These are phyloP conservation scores for Leuciscus waleckii DNA, from an alignment of 2,797 vertebrate species.

Conservation along the genomic window DNA sequence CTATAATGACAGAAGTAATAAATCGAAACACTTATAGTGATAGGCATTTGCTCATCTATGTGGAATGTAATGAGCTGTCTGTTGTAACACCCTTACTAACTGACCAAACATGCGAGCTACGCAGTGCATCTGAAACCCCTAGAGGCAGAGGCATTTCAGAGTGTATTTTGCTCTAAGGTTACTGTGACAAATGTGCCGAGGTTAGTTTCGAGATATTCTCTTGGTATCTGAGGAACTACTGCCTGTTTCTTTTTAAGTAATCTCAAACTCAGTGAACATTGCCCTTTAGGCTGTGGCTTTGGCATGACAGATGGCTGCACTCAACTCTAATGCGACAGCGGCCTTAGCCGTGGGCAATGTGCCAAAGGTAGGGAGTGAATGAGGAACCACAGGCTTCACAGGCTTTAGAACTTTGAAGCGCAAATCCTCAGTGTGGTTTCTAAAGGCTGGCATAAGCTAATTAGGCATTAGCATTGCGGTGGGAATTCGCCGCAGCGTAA, in stretches of 20 bases:
- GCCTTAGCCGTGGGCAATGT: constrained; percentile 37
- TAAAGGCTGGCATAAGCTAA: constrained; percentile 39
- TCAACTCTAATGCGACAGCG: constrained; percentile 49
- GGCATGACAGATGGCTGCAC: constrained; percentile 71
- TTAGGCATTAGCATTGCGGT: constrained; percentile 31
- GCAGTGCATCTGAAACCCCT: not conserved
- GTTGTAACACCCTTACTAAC: constrained; percentile 37
- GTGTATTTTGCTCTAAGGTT: constrained; percentile 35
- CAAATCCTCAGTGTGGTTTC: constrained; percentile 40
- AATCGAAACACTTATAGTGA: not conserved
- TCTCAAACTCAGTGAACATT: constrained; percentile 50
- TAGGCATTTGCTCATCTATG: not conserved
- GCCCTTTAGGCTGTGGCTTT: constrained; percentile 63
- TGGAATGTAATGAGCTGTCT: not conserved
- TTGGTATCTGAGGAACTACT: constrained; percentile 26
- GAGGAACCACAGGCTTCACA: constrained; percentile 31
- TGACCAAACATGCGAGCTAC: not conserved
- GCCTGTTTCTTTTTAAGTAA: constrained; percentile 52
- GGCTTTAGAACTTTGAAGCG: constrained; percentile 28
- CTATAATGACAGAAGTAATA: not conserved
- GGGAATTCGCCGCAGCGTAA: not conserved
- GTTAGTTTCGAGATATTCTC: constrained; percentile 39
- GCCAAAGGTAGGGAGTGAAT: constrained; percentile 35
- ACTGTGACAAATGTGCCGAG: constrained; percentile 45
- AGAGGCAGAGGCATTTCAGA: constrained; percentile 13